Conservation (phyloP, 2,888 invertebrate species). For the Tetragonula carbonaria region DNA sequence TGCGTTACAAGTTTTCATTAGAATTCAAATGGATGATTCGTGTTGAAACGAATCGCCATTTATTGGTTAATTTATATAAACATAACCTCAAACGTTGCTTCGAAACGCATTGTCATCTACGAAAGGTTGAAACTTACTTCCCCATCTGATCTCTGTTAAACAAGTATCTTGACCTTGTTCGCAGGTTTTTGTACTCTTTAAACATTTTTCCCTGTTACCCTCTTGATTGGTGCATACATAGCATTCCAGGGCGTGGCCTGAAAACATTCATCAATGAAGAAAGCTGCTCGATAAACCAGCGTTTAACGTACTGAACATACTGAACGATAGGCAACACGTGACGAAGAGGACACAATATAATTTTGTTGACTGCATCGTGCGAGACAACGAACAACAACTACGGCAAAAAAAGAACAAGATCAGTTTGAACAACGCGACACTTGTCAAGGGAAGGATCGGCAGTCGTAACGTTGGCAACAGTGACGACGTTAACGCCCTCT, state of each 20-base stretch:
- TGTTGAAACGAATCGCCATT: neutral
- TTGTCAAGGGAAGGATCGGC: neutral
- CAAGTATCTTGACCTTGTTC: constrained; percentile 94
- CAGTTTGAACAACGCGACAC: neutral
- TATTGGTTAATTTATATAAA: neutral
- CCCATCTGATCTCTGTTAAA: constrained; percentile 96
- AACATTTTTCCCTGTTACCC: constrained; percentile 95
- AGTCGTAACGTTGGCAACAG: constrained; percentile 28
- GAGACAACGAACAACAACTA: neutral
- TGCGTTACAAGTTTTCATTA: no score
- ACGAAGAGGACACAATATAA: constrained; percentile 25
- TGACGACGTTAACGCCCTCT: neutral
- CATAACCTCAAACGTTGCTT: constrained; percentile 59
- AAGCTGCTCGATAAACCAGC: neutral
- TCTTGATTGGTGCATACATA: constrained; percentile 98
- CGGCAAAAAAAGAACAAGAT: neutral
- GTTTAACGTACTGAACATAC: constrained; percentile 30
- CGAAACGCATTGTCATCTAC: neutral
- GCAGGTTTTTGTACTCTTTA: constrained; percentile 95
- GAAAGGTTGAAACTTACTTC: constrained; percentile 86
- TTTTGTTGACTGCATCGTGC: constrained; percentile 11
- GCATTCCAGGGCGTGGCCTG: constrained; percentile 92
- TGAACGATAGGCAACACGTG: constrained; percentile 31
- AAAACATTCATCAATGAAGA: constrained; percentile 36
- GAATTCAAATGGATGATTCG: neutral